phyloP scores from a whole-genome alignment of 2,113 vertebrate genomes.

The Chinchilla lanigera region DNA sequence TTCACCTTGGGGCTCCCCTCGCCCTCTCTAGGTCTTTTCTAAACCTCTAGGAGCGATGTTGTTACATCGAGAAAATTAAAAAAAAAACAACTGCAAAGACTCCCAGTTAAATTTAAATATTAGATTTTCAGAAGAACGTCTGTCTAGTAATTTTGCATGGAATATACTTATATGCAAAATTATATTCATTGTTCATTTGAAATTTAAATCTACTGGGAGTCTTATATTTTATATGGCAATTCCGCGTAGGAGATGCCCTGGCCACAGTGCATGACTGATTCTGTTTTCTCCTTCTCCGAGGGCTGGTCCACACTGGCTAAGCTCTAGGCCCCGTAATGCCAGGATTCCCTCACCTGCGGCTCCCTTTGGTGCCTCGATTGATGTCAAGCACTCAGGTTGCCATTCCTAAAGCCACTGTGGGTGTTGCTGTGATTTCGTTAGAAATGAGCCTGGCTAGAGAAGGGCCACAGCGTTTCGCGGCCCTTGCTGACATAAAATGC shows the following conservation, averaged over 20 bases:
- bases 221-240: not conserved
- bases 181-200: not conserved
- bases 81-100: not conserved
- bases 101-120: not conserved
- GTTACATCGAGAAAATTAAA: not conserved
- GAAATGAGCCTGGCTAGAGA: not conserved
- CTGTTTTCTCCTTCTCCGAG: not conserved
- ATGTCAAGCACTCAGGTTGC: not conserved
- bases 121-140: not conserved
- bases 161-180: not conserved
- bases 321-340: not conserved
- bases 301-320: not conserved
- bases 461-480: not conserved
- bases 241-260: not conserved
- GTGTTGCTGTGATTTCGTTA: not conserved
- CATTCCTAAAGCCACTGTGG: not conserved
- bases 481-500: not conserved
- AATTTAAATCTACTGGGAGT: not conserved
- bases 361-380: not conserved
- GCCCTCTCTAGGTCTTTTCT: not conserved
- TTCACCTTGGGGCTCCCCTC: not conserved
- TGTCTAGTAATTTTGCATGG: not conserved
- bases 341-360: not conserved
- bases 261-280: not conserved
- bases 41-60: not conserved